These are phyloP conservation scores for Oophaga sylvatica DNA, from an alignment of 2,797 vertebrate species.

Conservation along the genomic window DNA sequence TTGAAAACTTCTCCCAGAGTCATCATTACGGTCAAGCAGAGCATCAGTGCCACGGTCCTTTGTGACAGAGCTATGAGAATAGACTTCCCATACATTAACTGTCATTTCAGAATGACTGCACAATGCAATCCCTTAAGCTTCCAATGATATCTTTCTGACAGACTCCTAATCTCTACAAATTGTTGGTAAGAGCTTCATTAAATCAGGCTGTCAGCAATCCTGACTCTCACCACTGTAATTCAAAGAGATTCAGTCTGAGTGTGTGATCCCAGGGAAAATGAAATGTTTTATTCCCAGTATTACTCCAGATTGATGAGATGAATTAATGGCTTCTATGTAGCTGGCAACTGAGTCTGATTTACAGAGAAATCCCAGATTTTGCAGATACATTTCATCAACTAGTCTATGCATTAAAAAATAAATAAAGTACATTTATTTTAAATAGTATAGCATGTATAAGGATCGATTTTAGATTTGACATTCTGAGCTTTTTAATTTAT, in stretches of 20 bases:
- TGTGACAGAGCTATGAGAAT: constrained; percentile 60
- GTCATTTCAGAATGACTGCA: constrained; percentile 68
- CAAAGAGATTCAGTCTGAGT: constrained; percentile 62
- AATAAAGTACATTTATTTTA: background rate
- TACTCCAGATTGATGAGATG: constrained; percentile 31
- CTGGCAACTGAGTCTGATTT: background rate
- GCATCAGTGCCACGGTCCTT: constrained; percentile 26
- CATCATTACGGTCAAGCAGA: constrained; percentile 22
- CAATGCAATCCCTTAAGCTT: constrained; percentile 70
- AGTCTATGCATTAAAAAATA: background rate
- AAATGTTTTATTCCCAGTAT: constrained; percentile 40
- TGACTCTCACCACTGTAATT: constrained; percentile 68
- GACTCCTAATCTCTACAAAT: constrained; percentile 69
- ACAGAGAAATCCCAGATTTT: background rate
- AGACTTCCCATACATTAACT: constrained; percentile 64
- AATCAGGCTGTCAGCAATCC: constrained; percentile 72
- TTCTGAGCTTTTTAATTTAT: background rate
- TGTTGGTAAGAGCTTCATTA: constrained; percentile 69
- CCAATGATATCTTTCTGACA: constrained; percentile 69
- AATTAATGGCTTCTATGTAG: constrained; percentile 9
- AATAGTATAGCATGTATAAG: too few species aligned
- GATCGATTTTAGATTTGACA: background rate
- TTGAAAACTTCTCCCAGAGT: constrained; percentile 14
- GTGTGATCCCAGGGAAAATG: constrained; percentile 48
- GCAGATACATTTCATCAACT: background rate